These are phyloP conservation scores for Gymnocypris eckloni DNA, from an alignment of 2,797 vertebrate species.

Conservation along the genomic window DNA sequence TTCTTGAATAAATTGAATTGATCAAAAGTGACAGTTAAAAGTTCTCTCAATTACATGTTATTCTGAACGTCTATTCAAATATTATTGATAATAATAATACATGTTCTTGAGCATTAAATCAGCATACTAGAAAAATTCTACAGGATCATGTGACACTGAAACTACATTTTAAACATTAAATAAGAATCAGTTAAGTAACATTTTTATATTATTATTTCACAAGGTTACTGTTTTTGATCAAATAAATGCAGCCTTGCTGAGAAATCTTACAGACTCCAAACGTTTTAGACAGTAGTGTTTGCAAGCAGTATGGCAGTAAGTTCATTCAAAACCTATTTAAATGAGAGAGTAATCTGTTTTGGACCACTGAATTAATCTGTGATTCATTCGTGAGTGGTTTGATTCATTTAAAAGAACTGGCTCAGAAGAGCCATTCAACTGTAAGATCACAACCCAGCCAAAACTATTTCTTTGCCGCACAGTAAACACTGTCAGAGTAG, in stretches of 20 bases:
- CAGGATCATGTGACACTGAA: not conserved
- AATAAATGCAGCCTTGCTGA: not conserved
- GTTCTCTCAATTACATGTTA: too few relatives aligned
- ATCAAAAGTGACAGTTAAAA: not conserved
- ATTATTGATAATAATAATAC: not conserved
- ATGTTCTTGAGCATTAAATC: not conserved
- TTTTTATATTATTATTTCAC: not conserved
- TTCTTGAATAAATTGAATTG: not conserved
- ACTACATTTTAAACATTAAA: not conserved
- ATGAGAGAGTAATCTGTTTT: not conserved
- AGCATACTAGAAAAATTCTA: not conserved
- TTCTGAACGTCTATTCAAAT: too few relatives aligned
- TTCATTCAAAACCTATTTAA: conserved; percentile 10
- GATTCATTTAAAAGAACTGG: conserved; percentile 18
- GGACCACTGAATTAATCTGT: not conserved
- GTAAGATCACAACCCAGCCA: not conserved
- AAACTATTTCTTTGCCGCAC: not conserved
- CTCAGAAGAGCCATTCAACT: not conserved
- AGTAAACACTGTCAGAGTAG: not conserved
- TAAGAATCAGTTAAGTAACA: not conserved
- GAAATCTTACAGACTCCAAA: not conserved
- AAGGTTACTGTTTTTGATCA: not conserved
- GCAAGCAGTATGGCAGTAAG: not conserved
- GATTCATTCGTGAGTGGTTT: conserved; percentile 8
- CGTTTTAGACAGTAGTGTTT: not conserved